phyloP scores from a whole-genome alignment of 2,113 vertebrate genomes.

The Terrapene triunguis region DNA sequence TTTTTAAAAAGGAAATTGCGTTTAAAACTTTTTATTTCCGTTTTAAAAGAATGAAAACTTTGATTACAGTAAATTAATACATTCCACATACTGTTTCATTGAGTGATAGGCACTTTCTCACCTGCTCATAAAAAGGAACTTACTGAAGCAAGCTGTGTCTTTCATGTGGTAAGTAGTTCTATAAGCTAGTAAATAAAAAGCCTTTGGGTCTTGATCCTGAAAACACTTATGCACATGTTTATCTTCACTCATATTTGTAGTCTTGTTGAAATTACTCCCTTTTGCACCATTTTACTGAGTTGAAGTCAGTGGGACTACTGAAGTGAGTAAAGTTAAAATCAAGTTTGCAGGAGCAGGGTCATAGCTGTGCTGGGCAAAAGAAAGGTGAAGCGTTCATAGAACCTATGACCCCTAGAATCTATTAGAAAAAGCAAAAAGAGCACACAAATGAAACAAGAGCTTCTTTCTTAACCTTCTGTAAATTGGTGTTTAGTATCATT shows the following conservation, averaged over 20 bases:
- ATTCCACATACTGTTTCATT: not conserved
- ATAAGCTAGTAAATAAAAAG: not conserved
- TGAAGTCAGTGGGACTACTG: not conserved
- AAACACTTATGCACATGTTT: not conserved
- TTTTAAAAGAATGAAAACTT: not conserved
- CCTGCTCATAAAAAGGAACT: not conserved
- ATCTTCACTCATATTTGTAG: rapidly evolving
- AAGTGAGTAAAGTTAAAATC: not conserved
- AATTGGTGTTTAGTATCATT: not conserved
- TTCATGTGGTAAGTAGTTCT: not conserved
- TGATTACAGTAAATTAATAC: not conserved
- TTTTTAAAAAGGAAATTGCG: not conserved
- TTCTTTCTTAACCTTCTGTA: not conserved
- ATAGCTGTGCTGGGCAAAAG: not conserved
- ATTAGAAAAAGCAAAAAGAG: not conserved
- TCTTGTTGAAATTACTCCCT: not conserved
- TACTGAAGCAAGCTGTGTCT: not conserved
- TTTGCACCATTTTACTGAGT: not conserved
- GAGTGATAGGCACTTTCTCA: not conserved
- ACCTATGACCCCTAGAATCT: not conserved
- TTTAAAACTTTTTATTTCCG: not conserved
- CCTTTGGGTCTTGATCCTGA: not conserved
- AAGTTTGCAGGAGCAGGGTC: not conserved
- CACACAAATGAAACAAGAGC: not conserved
- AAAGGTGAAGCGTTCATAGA: not conserved